Evolutionary conservation across 2,113 vertebrate genomes (phyloP).

Genomic region (Bolborhynchus lineola): DNA sequence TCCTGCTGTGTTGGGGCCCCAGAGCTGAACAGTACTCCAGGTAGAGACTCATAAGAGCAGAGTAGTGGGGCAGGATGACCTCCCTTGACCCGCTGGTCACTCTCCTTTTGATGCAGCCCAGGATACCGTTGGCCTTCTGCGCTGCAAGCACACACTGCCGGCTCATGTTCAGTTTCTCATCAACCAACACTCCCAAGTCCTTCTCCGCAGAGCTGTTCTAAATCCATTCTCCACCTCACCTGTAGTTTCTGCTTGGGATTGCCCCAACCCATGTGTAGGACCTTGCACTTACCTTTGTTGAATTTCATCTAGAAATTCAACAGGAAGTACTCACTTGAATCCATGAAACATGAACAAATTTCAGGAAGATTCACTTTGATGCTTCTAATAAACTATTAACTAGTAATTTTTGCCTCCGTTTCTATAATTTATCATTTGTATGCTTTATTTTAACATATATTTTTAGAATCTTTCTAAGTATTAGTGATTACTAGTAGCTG

Average conservation of each 20-base stretch:
- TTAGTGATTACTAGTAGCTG: background rate
- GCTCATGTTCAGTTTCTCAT: background rate
- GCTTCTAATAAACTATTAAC: background rate
- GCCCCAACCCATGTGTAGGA: background rate
- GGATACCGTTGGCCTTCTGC: background rate
- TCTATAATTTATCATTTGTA: background rate
- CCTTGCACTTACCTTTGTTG: background rate
- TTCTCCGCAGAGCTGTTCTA: background rate
- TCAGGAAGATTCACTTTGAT: background rate
- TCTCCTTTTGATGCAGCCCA: background rate
- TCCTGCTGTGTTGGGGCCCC: background rate
- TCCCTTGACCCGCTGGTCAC: background rate
- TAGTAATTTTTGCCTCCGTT: background rate
- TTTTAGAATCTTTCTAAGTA: background rate
- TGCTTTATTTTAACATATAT: background rate
- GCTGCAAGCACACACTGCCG: background rate
- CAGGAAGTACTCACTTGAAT: background rate
- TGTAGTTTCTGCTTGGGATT: background rate
- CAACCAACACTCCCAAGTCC: background rate
- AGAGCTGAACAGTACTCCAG: background rate
- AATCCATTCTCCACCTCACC: background rate
- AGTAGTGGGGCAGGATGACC: background rate
- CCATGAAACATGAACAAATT: background rate
- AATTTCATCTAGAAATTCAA: background rate
- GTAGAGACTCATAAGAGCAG: background rate